Conservation (phyloP, 2,113 vertebrate genomes). For the Nesogale talazaci region DNA sequence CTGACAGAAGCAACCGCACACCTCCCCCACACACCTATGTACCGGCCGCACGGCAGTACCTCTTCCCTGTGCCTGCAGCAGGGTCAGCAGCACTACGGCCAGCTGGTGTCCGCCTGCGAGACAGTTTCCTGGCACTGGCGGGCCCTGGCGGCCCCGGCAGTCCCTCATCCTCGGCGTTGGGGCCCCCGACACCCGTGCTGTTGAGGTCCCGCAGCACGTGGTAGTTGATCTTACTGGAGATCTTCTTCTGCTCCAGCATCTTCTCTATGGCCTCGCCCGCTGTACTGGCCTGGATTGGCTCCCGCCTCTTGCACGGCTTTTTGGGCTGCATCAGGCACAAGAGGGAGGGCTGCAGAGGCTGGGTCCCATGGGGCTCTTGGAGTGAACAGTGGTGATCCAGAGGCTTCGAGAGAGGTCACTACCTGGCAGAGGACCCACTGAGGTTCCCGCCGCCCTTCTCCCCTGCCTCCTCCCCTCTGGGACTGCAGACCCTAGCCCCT, state of each 20-base stretch:
- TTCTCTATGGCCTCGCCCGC: slow-evolving; percentile 98
- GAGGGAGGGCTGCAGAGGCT: slow-evolving; percentile 53
- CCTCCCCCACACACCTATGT: background rate
- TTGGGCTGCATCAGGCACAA: slow-evolving; percentile 86
- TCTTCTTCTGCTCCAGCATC: slow-evolving; percentile 98
- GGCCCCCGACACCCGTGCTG: slow-evolving; percentile 83
- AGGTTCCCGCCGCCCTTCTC: too few species aligned
- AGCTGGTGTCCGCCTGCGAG: slow-evolving; percentile 82
- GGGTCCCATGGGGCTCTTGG: background rate
- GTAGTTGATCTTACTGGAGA: slow-evolving; percentile 99
- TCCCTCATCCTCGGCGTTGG: slow-evolving; percentile 80
- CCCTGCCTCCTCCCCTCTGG: too few species aligned
- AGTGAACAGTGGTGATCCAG: background rate
- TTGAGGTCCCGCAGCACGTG: slow-evolving; percentile 96
- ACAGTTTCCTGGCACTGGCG: slow-evolving; percentile 83
- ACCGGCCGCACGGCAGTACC: slow-evolving; percentile 81
- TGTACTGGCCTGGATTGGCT: slow-evolving; percentile 93
- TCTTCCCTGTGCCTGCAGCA: slow-evolving; percentile 91
- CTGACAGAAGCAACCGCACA: background rate
- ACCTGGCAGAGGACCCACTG: too few species aligned
- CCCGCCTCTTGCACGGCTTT: slow-evolving; percentile 86
- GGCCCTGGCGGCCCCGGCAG: slow-evolving; percentile 76
- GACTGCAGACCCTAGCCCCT: too few species aligned
- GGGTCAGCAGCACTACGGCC: slow-evolving; percentile 85
- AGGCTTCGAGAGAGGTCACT: background rate